These are phyloP conservation scores for Melanotaenia maccullochi DNA, from an alignment of 2,797 vertebrate species.

Conservation along the genomic window DNA sequence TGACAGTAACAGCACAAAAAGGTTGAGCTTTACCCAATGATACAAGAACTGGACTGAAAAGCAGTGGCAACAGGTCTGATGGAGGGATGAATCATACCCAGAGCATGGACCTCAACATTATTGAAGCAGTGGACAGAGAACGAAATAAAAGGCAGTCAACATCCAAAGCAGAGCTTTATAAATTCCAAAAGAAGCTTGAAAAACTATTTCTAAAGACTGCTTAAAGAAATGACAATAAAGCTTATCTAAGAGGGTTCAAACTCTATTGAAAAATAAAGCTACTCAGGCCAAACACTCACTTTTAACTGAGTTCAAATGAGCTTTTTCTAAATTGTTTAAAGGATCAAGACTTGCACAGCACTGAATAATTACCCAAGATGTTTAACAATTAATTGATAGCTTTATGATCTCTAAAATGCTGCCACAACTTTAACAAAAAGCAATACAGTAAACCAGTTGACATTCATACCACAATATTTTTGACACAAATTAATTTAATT, in stretches of 20 bases:
- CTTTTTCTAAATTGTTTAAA: too few relatives aligned
- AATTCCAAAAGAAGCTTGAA: not conserved
- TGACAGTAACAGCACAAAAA: not conserved
- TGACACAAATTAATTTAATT: not conserved
- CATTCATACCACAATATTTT: not conserved
- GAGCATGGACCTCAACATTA: too few relatives aligned
- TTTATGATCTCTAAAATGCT: not conserved
- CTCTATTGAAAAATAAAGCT: too few relatives aligned
- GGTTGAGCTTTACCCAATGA: not conserved
- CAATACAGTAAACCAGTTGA: not conserved
- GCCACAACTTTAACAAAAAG: too few relatives aligned
- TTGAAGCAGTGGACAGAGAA: too few relatives aligned
- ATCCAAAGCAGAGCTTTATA: too few relatives aligned
- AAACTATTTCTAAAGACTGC: not conserved
- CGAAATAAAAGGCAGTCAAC: too few relatives aligned
- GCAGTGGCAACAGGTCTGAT: not conserved
- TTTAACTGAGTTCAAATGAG: too few relatives aligned
- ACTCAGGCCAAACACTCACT: too few relatives aligned
- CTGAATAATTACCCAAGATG: not conserved
- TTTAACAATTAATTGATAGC: not conserved
- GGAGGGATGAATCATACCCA: not conserved
- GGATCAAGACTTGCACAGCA: not conserved
- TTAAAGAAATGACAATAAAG: not conserved
- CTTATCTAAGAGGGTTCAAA: not conserved
- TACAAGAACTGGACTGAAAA: not conserved